Evolutionary conservation across 2,888 invertebrate species (phyloP), one percentile per base, ranked within the genome.

Genomic region (Anticlea derivata): DNA sequence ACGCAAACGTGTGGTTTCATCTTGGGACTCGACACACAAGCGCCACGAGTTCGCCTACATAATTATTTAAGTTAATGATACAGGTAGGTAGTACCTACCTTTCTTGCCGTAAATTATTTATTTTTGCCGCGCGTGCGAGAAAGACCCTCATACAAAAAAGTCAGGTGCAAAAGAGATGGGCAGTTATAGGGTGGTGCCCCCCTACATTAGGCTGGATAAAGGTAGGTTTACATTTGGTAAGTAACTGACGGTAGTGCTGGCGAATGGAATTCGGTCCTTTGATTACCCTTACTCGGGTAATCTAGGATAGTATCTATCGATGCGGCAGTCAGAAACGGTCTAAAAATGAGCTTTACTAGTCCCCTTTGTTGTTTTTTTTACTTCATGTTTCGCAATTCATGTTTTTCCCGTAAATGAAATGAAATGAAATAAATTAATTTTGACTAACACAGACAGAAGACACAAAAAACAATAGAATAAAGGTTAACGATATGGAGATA

Each of bases 1-100:
- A 73, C 72, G 69, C 11, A 50, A 76, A 72, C 78, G 66, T 27
- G 22, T 4, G 58, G 54, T 5, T 45, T 48, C n/a, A 11, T n/a
- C 39, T 2, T 12, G 20, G 24, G 17, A 39, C 58, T 13, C 55
- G 23, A 43, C 59, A 61, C 50, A n/a, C n/a, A n/a, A n/a, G n/a
- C n/a, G 53, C 30, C 52, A 50, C 63, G 58, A 65, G 67, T 70
- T 72, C 79, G 74, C 73, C 78, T 70, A 78, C 80, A 78, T 88
- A 83, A 87, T 88, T 87, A 87, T 88, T 86, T 86, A 82, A 88
- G 81, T 82, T 88, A 87, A 89, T 89, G 86, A 88, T 86, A 83
- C 85, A 82, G n/a, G n/a, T n/a, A n/a, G n/a, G n/a, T n/a, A n/a
- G n/a, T n/a, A n/a, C n/a, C 78, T 79, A 83, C 80, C 79, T 85